phyloP scores from a whole-genome alignment of 2,797 vertebrate genomes.

The Notolepis coatsorum region DNA sequence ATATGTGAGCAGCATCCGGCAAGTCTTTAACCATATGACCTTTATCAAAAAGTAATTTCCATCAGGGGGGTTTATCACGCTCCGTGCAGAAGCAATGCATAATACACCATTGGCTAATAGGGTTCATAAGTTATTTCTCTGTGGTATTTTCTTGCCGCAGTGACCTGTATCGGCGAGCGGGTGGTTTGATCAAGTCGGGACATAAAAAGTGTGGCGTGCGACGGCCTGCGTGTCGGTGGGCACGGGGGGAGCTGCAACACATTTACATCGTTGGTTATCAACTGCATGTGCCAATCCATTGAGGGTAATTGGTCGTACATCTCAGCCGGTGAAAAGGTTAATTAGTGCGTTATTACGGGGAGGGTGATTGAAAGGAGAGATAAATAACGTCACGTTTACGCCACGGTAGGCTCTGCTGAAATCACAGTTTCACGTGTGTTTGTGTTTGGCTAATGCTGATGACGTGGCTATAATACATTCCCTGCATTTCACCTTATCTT shows the following conservation, averaged over 20 bases:
- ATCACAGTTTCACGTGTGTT: constrained; percentile 1
- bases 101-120: constrained; percentile 48
- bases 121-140: constrained; percentile 40
- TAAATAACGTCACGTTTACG: constrained; percentile 43
- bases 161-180: background rate
- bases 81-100: constrained; percentile 46
- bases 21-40: constrained; percentile 71
- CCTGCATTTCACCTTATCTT: no score
- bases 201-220: background rate
- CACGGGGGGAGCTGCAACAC: constrained; percentile 17
- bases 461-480: no score
- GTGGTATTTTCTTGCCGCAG: constrained; percentile 5
- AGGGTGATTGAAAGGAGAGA: constrained; percentile 70
- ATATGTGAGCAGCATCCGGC: constrained; percentile 52
- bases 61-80: constrained; percentile 54
- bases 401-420: constrained; percentile 13
- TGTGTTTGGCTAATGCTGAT: no score
- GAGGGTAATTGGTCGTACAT: constrained; percentile 71
- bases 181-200: constrained; percentile 12
- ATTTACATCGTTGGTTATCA: constrained; percentile 67
- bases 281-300: constrained; percentile 51
- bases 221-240: constrained; percentile 35
- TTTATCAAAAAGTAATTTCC: constrained; percentile 74
- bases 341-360: constrained; percentile 69
- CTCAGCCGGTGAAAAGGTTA: constrained; percentile 73